Conservation (phyloP, 2,888 invertebrate genomes). For the Dryobotodes eremita region DNA sequence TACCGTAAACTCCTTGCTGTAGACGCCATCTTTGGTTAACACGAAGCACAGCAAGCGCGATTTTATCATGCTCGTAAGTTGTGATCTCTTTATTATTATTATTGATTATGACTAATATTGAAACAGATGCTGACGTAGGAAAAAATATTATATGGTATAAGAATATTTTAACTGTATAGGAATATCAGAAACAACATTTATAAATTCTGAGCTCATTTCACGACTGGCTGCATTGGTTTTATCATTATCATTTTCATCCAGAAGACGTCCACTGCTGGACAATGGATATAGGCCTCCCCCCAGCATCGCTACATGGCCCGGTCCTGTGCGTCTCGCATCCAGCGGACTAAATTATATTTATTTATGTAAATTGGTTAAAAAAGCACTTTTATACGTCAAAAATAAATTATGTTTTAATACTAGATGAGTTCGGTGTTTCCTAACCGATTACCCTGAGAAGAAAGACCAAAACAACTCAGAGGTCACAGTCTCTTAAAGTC, state of each 20-base stretch:
- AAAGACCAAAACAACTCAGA: too few species aligned
- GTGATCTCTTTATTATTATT: not conserved
- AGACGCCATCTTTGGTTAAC: not conserved
- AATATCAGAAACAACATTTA: not conserved
- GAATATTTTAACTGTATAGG: not conserved
- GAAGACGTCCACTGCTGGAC: not conserved
- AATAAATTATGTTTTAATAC: too few species aligned
- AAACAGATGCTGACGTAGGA: not conserved
- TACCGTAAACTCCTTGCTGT: not conserved
- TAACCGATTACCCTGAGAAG: too few species aligned
- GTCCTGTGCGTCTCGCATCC: too few species aligned
- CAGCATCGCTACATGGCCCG: not conserved
- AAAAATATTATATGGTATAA: not conserved
- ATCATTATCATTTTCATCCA: not conserved
- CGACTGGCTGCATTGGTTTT: not conserved
- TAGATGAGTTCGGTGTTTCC: too few species aligned
- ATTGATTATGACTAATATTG: not conserved
- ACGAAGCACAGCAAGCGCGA: not conserved
- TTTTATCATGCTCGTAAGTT: not conserved
- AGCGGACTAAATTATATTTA: too few species aligned
- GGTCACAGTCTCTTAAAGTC: too few species aligned
- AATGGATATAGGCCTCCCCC: not conserved
- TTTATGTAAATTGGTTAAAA: too few species aligned
- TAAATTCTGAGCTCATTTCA: not conserved
- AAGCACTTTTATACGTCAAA: too few species aligned